phyloP scores from a whole-genome alignment of 64 coral and sea anemone genomes.

The Platygyra sinensis region DNA sequence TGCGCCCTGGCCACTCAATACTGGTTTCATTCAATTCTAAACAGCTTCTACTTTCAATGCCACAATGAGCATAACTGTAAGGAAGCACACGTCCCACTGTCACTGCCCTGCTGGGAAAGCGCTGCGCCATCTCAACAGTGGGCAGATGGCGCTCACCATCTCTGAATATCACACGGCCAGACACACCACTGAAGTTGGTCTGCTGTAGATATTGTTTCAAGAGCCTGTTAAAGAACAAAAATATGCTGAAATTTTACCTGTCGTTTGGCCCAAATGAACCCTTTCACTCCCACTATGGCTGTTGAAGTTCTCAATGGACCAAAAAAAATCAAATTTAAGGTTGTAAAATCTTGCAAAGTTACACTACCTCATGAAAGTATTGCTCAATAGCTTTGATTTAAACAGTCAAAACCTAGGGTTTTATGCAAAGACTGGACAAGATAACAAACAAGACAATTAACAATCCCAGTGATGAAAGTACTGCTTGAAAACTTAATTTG shows the following conservation, averaged over 20 bases:
- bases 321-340: no score
- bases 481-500: no score
- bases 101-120: slow-evolving; percentile 34
- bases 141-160: slow-evolving; percentile 72
- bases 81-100: slow-evolving; percentile 69
- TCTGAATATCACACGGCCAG: slow-evolving; percentile 69
- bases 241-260: neutral
- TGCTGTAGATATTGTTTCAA: slow-evolving; percentile 72
- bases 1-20: slow-evolving; percentile 59
- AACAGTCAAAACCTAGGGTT: no score
- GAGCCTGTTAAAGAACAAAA: slow-evolving; percentile 26
- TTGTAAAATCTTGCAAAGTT: no score
- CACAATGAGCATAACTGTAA: slow-evolving; percentile 15
- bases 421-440: no score
- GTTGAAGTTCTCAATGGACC: no score
- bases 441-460: no score
- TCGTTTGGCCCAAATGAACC: neutral
- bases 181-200: slow-evolving; percentile 80
- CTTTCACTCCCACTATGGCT: no score
- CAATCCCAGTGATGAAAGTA: no score
- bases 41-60: slow-evolving; percentile 17
- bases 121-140: slow-evolving; percentile 60
- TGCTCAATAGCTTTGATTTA: no score
- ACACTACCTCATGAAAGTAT: no score
- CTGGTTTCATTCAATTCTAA: slow-evolving; percentile 63